Evolutionary conservation across 2,888 invertebrate genomes (phyloP).

Genomic region (Autographa gamma): DNA sequence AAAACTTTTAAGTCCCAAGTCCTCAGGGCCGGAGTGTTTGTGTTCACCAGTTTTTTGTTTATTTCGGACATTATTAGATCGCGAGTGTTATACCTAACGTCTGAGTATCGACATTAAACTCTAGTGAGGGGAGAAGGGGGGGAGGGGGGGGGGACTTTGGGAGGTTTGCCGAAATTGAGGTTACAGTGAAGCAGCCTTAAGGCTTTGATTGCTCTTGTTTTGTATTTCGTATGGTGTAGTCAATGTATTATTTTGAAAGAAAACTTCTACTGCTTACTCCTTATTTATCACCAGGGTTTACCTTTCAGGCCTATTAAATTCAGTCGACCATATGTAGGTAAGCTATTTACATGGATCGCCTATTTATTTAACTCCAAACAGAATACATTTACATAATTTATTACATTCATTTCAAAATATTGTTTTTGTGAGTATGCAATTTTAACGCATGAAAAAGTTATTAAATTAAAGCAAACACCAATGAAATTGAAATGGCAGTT

Average conservation of each 20-base stretch:
- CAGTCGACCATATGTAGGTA: no score
- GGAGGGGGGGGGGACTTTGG: conserved; percentile 9
- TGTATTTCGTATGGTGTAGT: neutral
- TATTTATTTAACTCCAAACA: no score
- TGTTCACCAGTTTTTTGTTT: conserved; percentile 55
- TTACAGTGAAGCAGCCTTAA: conserved; percentile 1
- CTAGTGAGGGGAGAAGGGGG: neutral
- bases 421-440: no score
- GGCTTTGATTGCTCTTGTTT: neutral
- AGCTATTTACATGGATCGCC: no score
- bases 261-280: neutral
- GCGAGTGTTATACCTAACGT: conserved; percentile 36
- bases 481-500: no score
- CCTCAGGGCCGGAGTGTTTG: conserved; percentile 39
- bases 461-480: no score
- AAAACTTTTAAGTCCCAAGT: conserved; percentile 50
- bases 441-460: no score
- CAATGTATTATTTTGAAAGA: neutral
- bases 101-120: conserved; percentile 30
- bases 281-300: no score
- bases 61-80: conserved; percentile 49
- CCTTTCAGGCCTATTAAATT: no score
- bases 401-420: no score
- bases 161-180: conserved; percentile 2
- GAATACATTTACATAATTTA: no score